Conservation (phyloP, 2,888 invertebrate genomes). For the Hydrotaea cyrtoneurina region DNA sequence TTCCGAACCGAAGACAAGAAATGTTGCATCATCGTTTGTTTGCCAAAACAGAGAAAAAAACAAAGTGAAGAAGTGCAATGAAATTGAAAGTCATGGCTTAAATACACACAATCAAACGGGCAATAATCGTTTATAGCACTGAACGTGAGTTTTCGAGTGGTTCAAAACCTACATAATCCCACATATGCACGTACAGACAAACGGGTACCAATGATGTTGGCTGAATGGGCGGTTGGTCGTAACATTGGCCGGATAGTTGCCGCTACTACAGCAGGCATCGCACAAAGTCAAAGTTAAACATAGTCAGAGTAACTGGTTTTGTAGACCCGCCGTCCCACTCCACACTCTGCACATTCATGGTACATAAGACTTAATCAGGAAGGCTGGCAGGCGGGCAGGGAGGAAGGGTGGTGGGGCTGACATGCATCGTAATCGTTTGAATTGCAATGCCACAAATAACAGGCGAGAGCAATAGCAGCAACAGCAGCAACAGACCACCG, state of each 20-base stretch:
- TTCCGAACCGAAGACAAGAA: not conserved
- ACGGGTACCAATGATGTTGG: constrained; percentile 5
- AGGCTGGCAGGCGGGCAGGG: not conserved
- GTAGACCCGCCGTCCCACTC: not conserved
- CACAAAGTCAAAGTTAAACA: constrained; percentile 61
- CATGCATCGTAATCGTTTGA: constrained; percentile 29
- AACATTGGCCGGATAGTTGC: not conserved
- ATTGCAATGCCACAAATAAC: constrained; percentile 33
- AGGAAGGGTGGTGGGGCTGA: not conserved
- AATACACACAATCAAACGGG: constrained; percentile 31
- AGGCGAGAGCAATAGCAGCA: constrained; percentile 9
- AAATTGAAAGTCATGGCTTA: constrained; percentile 63
- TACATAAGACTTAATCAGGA: constrained; percentile 11
- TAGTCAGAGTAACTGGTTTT: constrained; percentile 55
- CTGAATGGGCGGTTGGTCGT: constrained; percentile 16
- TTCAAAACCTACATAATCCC: not conserved
- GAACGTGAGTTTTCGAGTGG: constrained; percentile 2
- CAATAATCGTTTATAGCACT: not conserved
- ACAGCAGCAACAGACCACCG: constrained; percentile 7
- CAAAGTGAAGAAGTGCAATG: constrained; percentile 61
- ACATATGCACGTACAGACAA: not conserved
- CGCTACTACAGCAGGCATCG: not conserved
- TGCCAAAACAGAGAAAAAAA: not conserved
- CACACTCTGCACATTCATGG: not conserved
- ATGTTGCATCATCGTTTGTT: constrained; percentile 55